phyloP scores from a whole-genome alignment of 2,888 invertebrate genomes.

The Drosophila atroscutellata region DNA sequence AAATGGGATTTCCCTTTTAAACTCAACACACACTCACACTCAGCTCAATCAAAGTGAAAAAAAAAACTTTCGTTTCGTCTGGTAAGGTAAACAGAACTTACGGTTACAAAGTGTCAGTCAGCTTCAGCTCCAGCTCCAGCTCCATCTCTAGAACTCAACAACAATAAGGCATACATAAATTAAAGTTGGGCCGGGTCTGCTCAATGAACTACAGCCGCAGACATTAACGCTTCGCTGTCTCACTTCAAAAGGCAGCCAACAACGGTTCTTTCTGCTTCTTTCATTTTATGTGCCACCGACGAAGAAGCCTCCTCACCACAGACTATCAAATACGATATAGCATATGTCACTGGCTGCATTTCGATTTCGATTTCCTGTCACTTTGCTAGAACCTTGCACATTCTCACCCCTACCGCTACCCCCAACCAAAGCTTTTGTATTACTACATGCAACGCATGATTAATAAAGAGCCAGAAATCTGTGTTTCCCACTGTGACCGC shows the following conservation, averaged over 20 bases:
- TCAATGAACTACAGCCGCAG: conserved; percentile 57
- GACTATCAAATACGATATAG: conserved; percentile 2
- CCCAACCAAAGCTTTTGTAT: conserved; percentile 3
- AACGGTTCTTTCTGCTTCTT: conserved; percentile 24
- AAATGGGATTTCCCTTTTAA: conserved; percentile 80
- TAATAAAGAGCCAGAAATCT: conserved; percentile 60
- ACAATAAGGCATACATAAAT: conserved; percentile 77
- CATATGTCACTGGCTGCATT: conserved; percentile 42
- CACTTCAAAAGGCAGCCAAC: conserved; percentile 21
- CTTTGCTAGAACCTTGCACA: conserved; percentile 2
- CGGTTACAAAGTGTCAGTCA: conserved; percentile 45
- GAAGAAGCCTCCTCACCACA: not conserved
- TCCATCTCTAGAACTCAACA: conserved; percentile 11
- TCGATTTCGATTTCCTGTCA: conserved; percentile 70
- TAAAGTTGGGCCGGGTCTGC: conserved; percentile 55
- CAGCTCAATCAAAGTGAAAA: conserved; percentile 48
- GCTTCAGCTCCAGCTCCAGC: not conserved
- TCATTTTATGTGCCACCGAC: conserved; percentile 9
- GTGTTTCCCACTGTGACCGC: conserved; percentile 64
- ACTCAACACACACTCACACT: conserved; percentile 29
- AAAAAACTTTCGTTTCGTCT: conserved; percentile 74
- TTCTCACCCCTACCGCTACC: not conserved
- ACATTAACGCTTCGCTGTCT: conserved; percentile 11
- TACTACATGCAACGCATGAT: conserved; percentile 69
- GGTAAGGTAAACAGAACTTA: conserved; percentile 49